Evolutionary conservation across 2,797 vertebrate species (phyloP), one percentile per base, ranked within the genome.

Genomic region (Miichthys miiuy): DNA sequence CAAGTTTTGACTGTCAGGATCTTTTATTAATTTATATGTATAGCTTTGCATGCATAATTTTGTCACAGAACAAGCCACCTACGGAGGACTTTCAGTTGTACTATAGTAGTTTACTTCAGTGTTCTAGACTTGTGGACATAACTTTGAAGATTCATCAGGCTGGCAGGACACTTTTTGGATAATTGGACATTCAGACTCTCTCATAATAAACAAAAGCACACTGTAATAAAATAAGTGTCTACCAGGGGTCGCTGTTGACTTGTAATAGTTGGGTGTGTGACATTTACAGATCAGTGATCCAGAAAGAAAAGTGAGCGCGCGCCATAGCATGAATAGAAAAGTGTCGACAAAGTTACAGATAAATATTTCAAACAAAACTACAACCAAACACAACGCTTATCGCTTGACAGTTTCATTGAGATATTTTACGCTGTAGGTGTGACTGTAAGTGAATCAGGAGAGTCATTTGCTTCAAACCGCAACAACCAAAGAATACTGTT

Each of bases 221-320:
- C 0, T 61, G 63, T 52, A 56, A 52, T 11, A 34, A 23, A 30
- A 9, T 1, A 68, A 17, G 0, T 50, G 12, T 42, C 58, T 79
- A 82, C 63, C 12, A 68, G 50, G 18, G 18, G 67, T 57, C 75
- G 18, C 18, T 55, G 51, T 55, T 68, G 58, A 1, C 6, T 34
- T 61, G 2, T 20, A n/a, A 41, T 23, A 60, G 2, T 6, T 57
- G 38, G 6, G 0, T 6, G 66, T 71, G 41, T 23, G 41, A 70
- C 34, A 47, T 55, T 38, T 6, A 56, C 18, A 54, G 34, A 57
- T 47, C 42, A 47, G 25, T 48, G 2, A 54, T 46, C 8, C 3
- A 54, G 1, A 23, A 46, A 54, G 6, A 52, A 44, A 60, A 4
- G 11, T 69, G 1, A 27, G 11, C 55, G 6, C 38, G 16, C 18